These are phyloP conservation scores for Cheilosia vernalis DNA, from an alignment of 2,888 invertebrate species.

Conservation along the genomic window DNA sequence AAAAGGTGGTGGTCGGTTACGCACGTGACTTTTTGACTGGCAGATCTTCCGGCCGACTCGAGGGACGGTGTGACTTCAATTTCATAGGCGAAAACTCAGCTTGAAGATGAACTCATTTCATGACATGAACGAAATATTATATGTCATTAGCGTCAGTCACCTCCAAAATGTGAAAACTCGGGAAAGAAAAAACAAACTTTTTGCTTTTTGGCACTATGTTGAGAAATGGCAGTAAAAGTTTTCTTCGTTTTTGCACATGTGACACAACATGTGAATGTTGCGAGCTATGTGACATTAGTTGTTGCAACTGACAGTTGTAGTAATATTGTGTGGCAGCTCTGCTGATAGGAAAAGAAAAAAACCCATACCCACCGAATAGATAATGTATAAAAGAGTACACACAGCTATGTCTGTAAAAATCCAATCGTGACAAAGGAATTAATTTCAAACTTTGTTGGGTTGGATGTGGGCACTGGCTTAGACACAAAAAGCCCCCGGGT, in stretches of 20 bases:
- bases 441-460: constrained; percentile 28
- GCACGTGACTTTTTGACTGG: constrained; percentile 58
- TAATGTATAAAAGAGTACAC: constrained; percentile 16
- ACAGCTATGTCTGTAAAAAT: not conserved
- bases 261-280: constrained; percentile 15
- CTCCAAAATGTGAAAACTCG: constrained; percentile 17
- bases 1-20: constrained; percentile 23
- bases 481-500: constrained; percentile 12
- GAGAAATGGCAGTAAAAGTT: constrained; percentile 27
- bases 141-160: constrained; percentile 36
- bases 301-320: constrained; percentile 58
- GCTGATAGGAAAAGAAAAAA: constrained; percentile 40
- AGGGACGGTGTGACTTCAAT: too few relatives aligned
- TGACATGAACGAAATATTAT: constrained; percentile 19
- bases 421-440: constrained; percentile 44
- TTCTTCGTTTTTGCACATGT: constrained; percentile 26
- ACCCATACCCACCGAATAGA: not conserved
- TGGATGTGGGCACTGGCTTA: constrained; percentile 2
- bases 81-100: too few relatives aligned
- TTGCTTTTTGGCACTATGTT: constrained; percentile 36
- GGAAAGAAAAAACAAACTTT: constrained; percentile 23
- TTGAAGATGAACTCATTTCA: not conserved
- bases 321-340: constrained; percentile 27
- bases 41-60: constrained; percentile 44
- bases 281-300: constrained; percentile 33